Conservation (phyloP, 1,140 invertebrate species). For the Metaphire vulgaris region DNA sequence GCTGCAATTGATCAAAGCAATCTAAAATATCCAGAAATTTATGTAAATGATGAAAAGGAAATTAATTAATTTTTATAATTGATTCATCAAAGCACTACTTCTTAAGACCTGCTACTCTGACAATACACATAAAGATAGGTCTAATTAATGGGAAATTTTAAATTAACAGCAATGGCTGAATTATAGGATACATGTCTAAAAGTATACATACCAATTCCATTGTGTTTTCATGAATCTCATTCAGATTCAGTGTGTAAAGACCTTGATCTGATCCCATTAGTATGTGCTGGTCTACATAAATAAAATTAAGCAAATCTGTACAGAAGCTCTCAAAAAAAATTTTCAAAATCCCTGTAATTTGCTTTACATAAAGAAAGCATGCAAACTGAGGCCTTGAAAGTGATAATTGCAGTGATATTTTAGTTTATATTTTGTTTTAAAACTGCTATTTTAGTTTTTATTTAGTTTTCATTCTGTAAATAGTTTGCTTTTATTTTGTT, state of each 20-base stretch:
- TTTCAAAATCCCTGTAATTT: no score
- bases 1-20: no score
- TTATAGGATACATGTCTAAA: no score
- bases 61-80: not conserved
- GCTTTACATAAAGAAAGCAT: no score
- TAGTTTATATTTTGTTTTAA: not conserved
- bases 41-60: not conserved
- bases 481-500: not conserved
- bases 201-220: conserved; percentile 87
- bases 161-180: no score
- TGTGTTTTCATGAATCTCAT: conserved; percentile 94
- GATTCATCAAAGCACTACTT: not conserved
- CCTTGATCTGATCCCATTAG: conserved; percentile 94
- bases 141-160: no score
- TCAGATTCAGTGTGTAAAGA: conserved; percentile 94
- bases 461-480: not conserved
- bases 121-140: no score
- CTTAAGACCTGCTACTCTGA: conserved; percentile 28
- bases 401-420: not conserved
- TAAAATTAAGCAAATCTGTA: no score
- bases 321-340: no score
- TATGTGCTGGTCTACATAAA: conserved; percentile 89
- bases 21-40: no score
- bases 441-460: not conserved
- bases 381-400: no score